Conservation (phyloP, 1,140 invertebrate species). For the Lucilia cuprina region DNA sequence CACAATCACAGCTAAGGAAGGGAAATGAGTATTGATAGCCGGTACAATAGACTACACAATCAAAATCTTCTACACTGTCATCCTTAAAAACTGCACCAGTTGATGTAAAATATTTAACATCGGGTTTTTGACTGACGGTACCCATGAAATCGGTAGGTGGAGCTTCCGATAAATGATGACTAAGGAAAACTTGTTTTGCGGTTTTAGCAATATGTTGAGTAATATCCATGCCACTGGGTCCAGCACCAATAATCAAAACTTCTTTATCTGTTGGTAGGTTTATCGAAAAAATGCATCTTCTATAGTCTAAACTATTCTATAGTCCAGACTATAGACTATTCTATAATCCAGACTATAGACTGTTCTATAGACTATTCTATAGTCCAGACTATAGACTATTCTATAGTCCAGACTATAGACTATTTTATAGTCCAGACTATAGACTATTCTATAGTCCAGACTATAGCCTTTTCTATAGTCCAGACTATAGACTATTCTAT, state of each 20-base stretch:
- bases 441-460: too few relatives aligned
- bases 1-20: conserved; percentile 76
- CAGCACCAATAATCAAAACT: conserved; percentile 84
- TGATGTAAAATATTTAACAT: conserved; percentile 67
- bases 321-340: too few relatives aligned
- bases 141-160: conserved; percentile 72
- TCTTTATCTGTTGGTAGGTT: conserved; percentile 45
- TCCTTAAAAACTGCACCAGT: conserved; percentile 69
- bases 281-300: too few relatives aligned
- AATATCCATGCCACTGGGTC: conserved; percentile 89
- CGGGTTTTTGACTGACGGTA: conserved; percentile 73
- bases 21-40: conserved; percentile 85
- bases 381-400: too few relatives aligned
- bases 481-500: too few relatives aligned
- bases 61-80: conserved; percentile 68
- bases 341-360: too few relatives aligned
- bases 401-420: too few relatives aligned
- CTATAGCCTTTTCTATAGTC: too few relatives aligned
- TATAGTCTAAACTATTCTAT: too few relatives aligned
- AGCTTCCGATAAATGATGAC: conserved; percentile 70
- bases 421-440: too few relatives aligned
- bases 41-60: conserved; percentile 82
- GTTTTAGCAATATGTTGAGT: conserved; percentile 76
- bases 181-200: conserved; percentile 72
- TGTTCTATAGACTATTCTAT: too few relatives aligned